Conservation (phyloP, 2,113 vertebrate species). For the Orientallactaga bullata region DNA sequence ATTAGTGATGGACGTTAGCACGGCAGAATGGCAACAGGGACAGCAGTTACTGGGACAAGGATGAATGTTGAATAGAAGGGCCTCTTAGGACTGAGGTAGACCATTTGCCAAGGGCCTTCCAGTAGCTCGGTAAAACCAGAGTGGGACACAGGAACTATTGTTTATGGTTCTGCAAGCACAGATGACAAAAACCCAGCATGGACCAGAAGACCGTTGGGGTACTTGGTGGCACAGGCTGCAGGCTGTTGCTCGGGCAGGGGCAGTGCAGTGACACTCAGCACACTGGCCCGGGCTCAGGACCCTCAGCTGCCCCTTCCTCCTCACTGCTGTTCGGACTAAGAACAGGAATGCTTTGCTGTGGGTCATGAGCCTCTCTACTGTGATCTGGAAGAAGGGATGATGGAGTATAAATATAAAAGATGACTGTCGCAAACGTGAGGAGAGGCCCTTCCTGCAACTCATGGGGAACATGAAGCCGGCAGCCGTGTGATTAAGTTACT, state of each 20-base stretch:
- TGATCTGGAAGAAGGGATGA: not conserved
- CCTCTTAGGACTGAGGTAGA: no score
- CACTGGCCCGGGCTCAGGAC: no score
- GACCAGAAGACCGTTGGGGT: not conserved
- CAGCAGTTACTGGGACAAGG: no score
- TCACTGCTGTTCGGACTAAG: not conserved
- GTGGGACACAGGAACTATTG: not conserved
- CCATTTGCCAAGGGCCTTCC: no score
- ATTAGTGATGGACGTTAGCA: rapidly evolving
- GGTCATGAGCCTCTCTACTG: not conserved
- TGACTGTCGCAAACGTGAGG: not conserved
- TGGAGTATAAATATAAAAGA: not conserved
- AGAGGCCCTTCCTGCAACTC: slow-evolving; percentile 42
- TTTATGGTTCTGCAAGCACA: rapidly evolving
- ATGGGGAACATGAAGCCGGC: not conserved
- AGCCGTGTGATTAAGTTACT: not conserved
- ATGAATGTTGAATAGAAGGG: rapidly evolving
- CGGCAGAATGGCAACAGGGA: not conserved
- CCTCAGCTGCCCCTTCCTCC: not conserved
- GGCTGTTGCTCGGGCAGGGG: not conserved
- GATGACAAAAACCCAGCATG: rapidly evolving
- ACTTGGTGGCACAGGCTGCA: not conserved
- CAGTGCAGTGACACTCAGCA: not conserved
- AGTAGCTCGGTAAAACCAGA: not conserved
- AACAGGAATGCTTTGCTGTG: rapidly evolving